These are phyloP conservation scores for Tangara arthus DNA, from an alignment of 2,797 vertebrate genomes.

Conservation along the genomic window DNA sequence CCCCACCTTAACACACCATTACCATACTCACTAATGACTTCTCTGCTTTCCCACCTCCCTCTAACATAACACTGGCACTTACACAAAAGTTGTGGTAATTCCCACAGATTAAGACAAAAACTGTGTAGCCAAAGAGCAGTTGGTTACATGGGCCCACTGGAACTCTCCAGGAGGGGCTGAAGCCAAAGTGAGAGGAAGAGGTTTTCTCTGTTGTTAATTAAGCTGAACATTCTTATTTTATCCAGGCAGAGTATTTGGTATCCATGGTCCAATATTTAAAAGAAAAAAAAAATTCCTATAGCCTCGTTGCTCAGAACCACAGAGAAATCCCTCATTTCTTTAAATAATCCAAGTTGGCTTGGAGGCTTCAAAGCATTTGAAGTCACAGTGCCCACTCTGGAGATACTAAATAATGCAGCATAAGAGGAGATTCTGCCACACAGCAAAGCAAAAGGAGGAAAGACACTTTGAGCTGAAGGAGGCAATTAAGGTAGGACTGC, in stretches of 20 bases:
- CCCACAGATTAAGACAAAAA: neutral
- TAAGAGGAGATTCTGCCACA: neutral
- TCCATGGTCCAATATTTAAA: neutral
- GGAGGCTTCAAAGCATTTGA: neutral
- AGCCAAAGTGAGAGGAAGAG: neutral
- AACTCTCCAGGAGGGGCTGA: neutral
- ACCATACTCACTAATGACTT: neutral
- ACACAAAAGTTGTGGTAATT: neutral
- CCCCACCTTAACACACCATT: neutral
- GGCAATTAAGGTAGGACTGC: neutral
- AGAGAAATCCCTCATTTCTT: neutral
- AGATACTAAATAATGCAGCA: constrained; percentile 31
- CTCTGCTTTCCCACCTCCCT: neutral
- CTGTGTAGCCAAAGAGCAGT: neutral
- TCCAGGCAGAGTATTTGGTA: neutral
- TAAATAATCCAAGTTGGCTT: neutral
- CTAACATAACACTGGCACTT: neutral
- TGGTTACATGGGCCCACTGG: neutral
- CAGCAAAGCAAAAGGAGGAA: neutral
- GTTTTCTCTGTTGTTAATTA: neutral
- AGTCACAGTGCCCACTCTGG: neutral
- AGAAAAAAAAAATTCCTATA: neutral
- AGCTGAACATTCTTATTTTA: neutral
- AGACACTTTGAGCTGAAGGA: neutral
- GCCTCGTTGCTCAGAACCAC: neutral